phyloP scores from a whole-genome alignment of 2,113 vertebrate genomes.

The Beaufortia kweichowensis region DNA sequence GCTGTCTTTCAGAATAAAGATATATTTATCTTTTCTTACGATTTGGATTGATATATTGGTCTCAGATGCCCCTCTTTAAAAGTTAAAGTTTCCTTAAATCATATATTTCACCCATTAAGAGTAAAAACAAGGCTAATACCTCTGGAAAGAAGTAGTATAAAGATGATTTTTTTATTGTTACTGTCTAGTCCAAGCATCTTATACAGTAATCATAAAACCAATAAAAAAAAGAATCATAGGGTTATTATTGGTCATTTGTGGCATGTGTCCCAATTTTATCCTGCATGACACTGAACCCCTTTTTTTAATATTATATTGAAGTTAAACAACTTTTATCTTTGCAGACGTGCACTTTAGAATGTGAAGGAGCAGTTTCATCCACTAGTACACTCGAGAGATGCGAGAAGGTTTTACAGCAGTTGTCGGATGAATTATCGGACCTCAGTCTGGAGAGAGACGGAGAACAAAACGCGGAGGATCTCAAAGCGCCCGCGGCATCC shows the following conservation, averaged over 20 bases:
- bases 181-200: too few relatives aligned
- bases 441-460: slow-evolving; percentile 44
- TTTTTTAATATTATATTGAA: background rate
- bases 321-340: background rate
- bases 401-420: slow-evolving; percentile 55
- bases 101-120: too few relatives aligned
- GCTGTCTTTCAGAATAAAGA: background rate
- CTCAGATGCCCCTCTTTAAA: too few relatives aligned
- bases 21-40: background rate
- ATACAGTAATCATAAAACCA: too few relatives aligned
- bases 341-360: slow-evolving; percentile 84
- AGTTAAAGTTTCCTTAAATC: too few relatives aligned
- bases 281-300: background rate
- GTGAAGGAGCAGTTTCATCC: slow-evolving; percentile 70
- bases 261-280: too few relatives aligned
- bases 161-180: too few relatives aligned
- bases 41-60: background rate
- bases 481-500: slow-evolving; percentile 37
- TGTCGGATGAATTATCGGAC: slow-evolving; percentile 53
- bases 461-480: slow-evolving; percentile 54
- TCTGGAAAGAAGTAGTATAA: too few relatives aligned
- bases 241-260: too few relatives aligned
- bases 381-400: slow-evolving; percentile 77
- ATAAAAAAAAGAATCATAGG: too few relatives aligned
- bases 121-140: too few relatives aligned